These are phyloP conservation scores for Artemisiospiza belli DNA, from an alignment of 2,113 vertebrate genomes.

Conservation along the genomic window DNA sequence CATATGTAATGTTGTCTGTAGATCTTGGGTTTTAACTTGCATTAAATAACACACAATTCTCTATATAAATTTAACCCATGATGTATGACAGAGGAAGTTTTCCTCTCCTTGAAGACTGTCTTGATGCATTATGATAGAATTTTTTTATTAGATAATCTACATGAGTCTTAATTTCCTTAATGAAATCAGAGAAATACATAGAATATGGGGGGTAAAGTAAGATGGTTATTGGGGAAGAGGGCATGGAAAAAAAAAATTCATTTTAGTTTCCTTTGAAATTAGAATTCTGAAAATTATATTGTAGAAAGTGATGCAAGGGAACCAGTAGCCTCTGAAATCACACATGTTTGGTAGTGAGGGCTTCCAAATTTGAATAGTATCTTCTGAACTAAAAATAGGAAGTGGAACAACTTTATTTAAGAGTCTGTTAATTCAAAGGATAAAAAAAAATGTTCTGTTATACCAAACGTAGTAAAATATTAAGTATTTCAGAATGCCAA, in stretches of 20 bases:
- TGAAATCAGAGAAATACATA: not conserved
- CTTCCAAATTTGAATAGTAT: not conserved
- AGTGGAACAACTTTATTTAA: not conserved
- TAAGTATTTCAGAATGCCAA: not conserved
- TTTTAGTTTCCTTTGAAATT: not conserved
- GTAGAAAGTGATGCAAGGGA: not conserved
- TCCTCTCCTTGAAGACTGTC: not conserved
- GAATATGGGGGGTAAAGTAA: not conserved
- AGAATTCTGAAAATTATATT: not conserved
- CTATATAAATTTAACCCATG: not conserved
- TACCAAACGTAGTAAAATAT: not conserved
- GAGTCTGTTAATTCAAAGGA: not conserved
- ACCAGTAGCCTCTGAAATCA: not conserved
- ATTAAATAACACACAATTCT: not conserved
- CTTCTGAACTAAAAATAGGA: not conserved
- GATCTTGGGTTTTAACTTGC: not conserved
- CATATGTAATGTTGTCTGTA: not conserved
- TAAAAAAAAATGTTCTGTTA: not conserved
- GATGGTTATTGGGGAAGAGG: not conserved
- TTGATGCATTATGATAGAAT: not conserved
- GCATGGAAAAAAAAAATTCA: not conserved
- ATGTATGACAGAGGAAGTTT: not conserved
- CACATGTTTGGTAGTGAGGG: not conserved
- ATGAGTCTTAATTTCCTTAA: not conserved
- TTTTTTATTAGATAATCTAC: not conserved